These are phyloP conservation scores for Gopherus flavomarginatus DNA, from an alignment of 2,113 vertebrate genomes.

Conservation along the genomic window DNA sequence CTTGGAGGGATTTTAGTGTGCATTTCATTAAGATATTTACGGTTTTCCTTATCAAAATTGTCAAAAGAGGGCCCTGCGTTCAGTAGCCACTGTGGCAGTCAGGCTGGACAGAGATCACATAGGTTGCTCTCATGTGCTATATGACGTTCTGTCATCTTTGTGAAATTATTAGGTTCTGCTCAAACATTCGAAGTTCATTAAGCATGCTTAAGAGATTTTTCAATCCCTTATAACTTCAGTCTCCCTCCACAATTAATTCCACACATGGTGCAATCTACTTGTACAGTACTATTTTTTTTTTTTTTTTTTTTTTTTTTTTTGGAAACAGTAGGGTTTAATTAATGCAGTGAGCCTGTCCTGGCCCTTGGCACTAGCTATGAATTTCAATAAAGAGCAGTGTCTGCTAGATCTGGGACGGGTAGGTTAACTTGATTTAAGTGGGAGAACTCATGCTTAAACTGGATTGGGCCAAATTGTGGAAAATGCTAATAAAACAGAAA, in stretches of 20 bases:
- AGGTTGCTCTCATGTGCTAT: neutral
- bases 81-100: neutral
- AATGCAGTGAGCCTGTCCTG: accelerated
- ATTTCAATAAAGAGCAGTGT: neutral
- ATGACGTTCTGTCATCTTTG: neutral
- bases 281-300: neutral
- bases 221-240: neutral
- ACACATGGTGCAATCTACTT: neutral
- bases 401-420: neutral
- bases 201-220: neutral
- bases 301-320: too few species aligned
- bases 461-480: neutral
- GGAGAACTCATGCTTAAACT: neutral
- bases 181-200: neutral
- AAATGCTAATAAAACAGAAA: neutral
- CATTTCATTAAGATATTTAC: neutral
- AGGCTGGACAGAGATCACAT: neutral
- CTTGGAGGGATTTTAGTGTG: neutral
- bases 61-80: neutral
- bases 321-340: neutral
- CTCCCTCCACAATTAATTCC: neutral
- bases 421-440: neutral
- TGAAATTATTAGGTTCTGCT: neutral
- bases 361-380: neutral
- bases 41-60: neutral